Evolutionary conservation across 2,888 invertebrate species (phyloP), one percentile per base, ranked within the genome.

Genomic region (Boloria euphrosyne): DNA sequence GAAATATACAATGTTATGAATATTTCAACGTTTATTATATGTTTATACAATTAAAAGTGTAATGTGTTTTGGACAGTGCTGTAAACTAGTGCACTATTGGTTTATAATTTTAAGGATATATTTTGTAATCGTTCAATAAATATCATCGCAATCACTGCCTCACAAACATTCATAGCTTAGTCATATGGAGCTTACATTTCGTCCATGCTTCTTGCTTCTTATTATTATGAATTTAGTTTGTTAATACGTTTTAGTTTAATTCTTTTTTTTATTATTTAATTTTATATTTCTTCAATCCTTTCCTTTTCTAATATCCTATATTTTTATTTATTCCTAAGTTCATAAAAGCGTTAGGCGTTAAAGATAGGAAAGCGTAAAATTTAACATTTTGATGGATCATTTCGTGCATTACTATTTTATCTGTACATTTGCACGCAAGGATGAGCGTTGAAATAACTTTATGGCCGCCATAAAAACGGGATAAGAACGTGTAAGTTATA

Each of bases 161-260:
- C 92, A 89, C 92, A 84, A 81, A 91, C 91, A 92, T 91, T 91
- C 92, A 89, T 91, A 89, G 92, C 91, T 91, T 90, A 86, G 82
- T 85, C 84, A 82, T 86, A 82, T 81, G 81, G 82, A 88, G 89
- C 89, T 89, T 87, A 78, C 83, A 85, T 83, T 83, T 76, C 78
- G 83, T 87, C 85, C 87, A 85, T 86, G 90, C 89, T 90, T 90
- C 84, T 81, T 84, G 90, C 91, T 92, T 91, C 73, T 89, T 89
- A 82, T 83, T 82, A 80, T 77, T 83, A 57, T 46, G 22, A 57
- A 46, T 27, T 27, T 46, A 46, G 10, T 78, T 81, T 83, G 16
- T 68, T 47, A 80, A 80, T 84, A 80, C 80, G 82, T 83, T 81
- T 70, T 66, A 65, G 71, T 83, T 83, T 84, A 80, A 82, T 83